Evolutionary conservation across 2,113 vertebrate genomes (phyloP), one percentile per base, ranked within the genome.

Genomic region (Lepus timidus): DNA sequence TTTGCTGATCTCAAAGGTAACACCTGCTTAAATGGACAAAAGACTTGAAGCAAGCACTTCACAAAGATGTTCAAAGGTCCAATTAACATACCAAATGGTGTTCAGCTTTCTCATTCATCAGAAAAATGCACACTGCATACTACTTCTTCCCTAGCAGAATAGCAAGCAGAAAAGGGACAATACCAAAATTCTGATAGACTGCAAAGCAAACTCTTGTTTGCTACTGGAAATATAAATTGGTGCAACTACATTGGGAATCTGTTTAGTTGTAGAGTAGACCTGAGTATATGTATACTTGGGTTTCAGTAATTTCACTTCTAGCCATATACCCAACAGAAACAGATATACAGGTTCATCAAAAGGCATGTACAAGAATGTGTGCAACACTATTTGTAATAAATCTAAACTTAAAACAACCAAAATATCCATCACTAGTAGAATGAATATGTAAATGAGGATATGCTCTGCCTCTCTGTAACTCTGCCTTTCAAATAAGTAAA

Each of bases 1-100:
- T 92, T 93, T 85, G 36, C 78, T 95, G 51, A 78, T 83, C 75
- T 74, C 68, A 85, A 85, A 96, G 71, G 29, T 88, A 92, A 33
- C 68, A 68, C 85, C 62, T 88, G 19, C 11, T 87, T 86, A 67
- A 93, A 55, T 61, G 68, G 65, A 61, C 64, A 82, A 84, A 90
- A 88, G 11, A 67, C 11, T 76, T 93, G 52, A 83, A 88, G 55
- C 6, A 62, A n/a, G 3, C 17, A 90, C 12, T 85, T 87, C 22
- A 82, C 5, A 65, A 88, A 91, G 13, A 90, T 89, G 31, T 71
- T 31, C 36, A 88, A 39, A 95, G 89, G 73, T 13, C 23, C 12
- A 81, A 1, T 80, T 80, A 85, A 65, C 20, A 44, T 87, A 49
- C 49, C 87, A 58, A 85, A 49, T 51, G 13, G 9, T 88, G 19